Percentiles rank a stretch among this genome's conserved stretches.
Evolutionary conservation across 1,140 invertebrate genomes (phyloP).

Genomic region (Trachymyrmex cornetzi): DNA sequence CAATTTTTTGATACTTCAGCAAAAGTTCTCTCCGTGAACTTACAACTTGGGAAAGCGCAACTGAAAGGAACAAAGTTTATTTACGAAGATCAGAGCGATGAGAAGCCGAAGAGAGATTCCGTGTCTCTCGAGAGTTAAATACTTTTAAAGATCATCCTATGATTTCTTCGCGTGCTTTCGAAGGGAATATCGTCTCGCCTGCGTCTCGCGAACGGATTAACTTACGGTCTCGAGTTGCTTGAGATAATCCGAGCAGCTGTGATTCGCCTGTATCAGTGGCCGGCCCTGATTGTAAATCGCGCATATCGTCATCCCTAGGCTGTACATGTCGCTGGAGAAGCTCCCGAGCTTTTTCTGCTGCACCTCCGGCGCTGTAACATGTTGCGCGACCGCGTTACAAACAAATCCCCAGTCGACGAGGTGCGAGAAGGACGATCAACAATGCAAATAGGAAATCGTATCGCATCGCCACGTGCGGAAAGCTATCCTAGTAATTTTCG

Average conservation of each 20-base stretch:
- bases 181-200: neutral
- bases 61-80: conserved; percentile 8
- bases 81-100: neutral
- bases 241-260: conserved; percentile 94
- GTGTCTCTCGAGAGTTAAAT: neutral
- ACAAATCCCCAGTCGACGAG: conserved; percentile 50
- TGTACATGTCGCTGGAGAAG: conserved; percentile 97
- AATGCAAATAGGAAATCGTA: conserved; percentile 31
- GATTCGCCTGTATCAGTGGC: conserved; percentile 95
- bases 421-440: neutral
- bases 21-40: too few relatives aligned
- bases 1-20: too few relatives aligned
- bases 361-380: conserved; percentile 93
- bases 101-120: neutral
- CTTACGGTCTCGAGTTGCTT: conserved; percentile 97
- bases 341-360: conserved; percentile 94
- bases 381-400: conserved; percentile 56
- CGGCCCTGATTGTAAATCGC: conserved; percentile 96
- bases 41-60: neutral
- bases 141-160: conserved; percentile 5
- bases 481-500: conserved; percentile 5
- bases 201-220: conserved; percentile 66
- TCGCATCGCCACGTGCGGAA: neutral
- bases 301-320: conserved; percentile 96
- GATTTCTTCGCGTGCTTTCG: neutral